Base-by-base conservation (phyloP, 2,888 invertebrate genomes). In the Branchipolynoe longqiensis region DNA sequence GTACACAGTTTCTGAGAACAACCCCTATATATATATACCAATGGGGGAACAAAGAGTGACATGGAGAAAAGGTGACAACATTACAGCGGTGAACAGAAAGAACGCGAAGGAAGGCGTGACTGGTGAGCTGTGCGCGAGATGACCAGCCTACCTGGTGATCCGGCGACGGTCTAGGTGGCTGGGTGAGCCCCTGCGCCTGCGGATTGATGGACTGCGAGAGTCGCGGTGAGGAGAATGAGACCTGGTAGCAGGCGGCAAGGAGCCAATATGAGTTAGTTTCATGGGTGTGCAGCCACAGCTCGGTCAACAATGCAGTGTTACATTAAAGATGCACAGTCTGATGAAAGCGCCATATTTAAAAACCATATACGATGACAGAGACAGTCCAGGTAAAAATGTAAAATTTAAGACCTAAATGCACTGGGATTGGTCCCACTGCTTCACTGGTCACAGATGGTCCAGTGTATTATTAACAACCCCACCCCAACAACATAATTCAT, bases 111-210 rank as follows among this genome's bases (percentile, higher is more conserved):
- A 31, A 2, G 38, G 69, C 18, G 36, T 18, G 14, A 18, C 14
- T 33, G 18, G 69, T 3, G 36, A 3, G 38, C 14, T 4, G 33
- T 22, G 36, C 38, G 38, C 6, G 36, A 38, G 69, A 12, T 14
- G 14, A 22, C n/a, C 69, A 12, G 59, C 33, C 81, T 96, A 98
- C 98, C 98, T 98, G 90, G 98, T 98, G 92, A 98, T 98, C 90
- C 98, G 96, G 86, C 98, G 95, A 90, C 98, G 95, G 94, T 98
- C 98, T 87, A 98, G 95, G 94, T 98, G 98, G 94, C 97, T 97
- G 31, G 98, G 98, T 85, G 98, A 98, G 64, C 98, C 98, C 90
- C 97, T 96, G 87, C 98, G 95, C 85, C 98, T 95, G 82, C 98
- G 97, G 93, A 98, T 98, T 86, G 98, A 98, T n/a, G 94, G 94